Evolutionary conservation across 1,140 invertebrate species (phyloP).

Genomic region (Oreohelix idahoensis): DNA sequence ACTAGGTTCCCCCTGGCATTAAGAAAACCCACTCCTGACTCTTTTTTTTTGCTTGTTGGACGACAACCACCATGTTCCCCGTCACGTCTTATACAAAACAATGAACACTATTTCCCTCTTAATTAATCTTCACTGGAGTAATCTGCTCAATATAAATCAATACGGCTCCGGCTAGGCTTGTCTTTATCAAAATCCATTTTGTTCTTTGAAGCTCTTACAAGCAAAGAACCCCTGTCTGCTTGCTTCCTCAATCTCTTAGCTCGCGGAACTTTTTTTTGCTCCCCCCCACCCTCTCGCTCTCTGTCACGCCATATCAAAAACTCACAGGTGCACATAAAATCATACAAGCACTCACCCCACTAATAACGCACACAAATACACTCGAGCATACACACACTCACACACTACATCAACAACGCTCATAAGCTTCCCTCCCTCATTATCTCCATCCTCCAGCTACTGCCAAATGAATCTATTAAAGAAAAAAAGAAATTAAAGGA

Average conservation of each 20-base stretch:
- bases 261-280: not conserved
- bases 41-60: too few relatives aligned
- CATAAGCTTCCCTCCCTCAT: not conserved
- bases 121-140: conserved; percentile 7
- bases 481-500: not conserved
- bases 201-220: not conserved
- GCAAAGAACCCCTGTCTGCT: not conserved
- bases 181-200: not conserved
- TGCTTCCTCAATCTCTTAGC: not conserved
- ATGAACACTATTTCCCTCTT: not conserved
- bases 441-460: not conserved
- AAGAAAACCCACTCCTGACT: too few relatives aligned
- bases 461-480: not conserved
- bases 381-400: not conserved
- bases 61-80: not conserved
- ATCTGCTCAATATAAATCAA: conserved; percentile 7
- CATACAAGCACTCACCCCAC: not conserved
- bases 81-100: not conserved
- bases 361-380: not conserved
- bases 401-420: not conserved
- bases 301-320: too few relatives aligned
- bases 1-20: too few relatives aligned
- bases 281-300: not conserved
- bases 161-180: not conserved
- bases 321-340: too few relatives aligned